A percentile compares a stretch with the other conserved stretches of the same genome.
phyloP scores from a whole-genome alignment of 2,113 vertebrate species.

The Tamias sibiricus region DNA sequence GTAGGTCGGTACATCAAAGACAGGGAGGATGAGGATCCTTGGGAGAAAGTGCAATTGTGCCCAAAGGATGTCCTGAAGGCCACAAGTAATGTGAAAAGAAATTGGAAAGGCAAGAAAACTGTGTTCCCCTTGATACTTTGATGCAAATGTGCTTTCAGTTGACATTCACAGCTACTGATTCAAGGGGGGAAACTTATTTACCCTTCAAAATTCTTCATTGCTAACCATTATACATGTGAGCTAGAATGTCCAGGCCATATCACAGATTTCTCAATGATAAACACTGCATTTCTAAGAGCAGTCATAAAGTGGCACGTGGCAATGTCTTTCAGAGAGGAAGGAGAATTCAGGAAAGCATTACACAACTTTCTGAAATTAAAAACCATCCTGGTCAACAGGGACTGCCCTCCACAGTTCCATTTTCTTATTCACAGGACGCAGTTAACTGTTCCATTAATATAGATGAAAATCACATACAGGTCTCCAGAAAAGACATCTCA shows the following conservation, averaged over 20 bases:
- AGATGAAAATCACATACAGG: background rate
- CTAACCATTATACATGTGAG: background rate
- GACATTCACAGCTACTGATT: background rate
- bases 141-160: background rate
- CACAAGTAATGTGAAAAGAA: background rate
- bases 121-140: background rate
- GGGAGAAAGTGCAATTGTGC: background rate
- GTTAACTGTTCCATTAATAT: background rate
- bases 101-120: background rate
- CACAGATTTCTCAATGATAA: background rate
- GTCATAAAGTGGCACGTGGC: background rate
- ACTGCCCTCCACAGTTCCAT: background rate
- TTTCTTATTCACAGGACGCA: background rate
- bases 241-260: background rate
- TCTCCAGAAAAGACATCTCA: background rate
- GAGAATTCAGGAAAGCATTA: background rate
- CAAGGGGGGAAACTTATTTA: background rate
- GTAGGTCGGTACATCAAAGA: background rate
- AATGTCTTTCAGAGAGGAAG: conserved; percentile 1
- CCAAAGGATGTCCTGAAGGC: background rate
- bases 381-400: background rate
- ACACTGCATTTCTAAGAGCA: background rate
- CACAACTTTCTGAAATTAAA: conserved; percentile 41
- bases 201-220: background rate
- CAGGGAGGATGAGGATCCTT: background rate